Percentiles rank a stretch among this genome's conserved stretches.
phyloP scores from a whole-genome alignment of 92 coral and sea anemone genomes.

The Porites evermanni region DNA sequence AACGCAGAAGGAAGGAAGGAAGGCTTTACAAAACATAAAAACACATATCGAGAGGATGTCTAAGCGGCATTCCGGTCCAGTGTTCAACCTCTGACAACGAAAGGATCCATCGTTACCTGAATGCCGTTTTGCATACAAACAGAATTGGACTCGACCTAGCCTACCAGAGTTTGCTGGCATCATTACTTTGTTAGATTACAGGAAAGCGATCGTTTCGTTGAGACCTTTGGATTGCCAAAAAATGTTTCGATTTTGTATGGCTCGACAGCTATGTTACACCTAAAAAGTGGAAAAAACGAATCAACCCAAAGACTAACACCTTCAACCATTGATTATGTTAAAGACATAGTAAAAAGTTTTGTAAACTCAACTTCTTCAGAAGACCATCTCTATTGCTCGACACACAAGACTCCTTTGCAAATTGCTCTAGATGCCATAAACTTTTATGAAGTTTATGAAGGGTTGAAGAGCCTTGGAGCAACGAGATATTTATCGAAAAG shows the following conservation, averaged over 20 bases:
- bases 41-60: conserved; percentile 29
- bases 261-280: not conserved
- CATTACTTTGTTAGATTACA: not conserved
- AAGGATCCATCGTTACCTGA: conserved; percentile 36
- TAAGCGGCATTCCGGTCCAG: conserved; percentile 14
- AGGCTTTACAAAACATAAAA: conserved; percentile 27
- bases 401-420: conserved; percentile 13
- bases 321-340: not conserved
- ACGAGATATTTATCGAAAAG: conserved; percentile 24
- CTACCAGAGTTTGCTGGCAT: not conserved
- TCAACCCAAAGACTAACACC: not conserved
- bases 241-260: not conserved
- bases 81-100: conserved; percentile 43
- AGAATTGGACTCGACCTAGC: conserved; percentile 26
- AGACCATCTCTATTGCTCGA: not conserved
- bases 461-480: conserved; percentile 24
- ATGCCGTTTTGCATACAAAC: conserved; percentile 20
- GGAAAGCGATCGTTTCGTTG: not conserved
- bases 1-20: conserved; percentile 18
- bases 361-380: not conserved
- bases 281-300: not conserved
- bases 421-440: conserved; percentile 39
- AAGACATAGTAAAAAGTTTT: not conserved
- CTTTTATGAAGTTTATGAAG: conserved; percentile 26
- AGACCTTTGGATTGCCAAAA: not conserved